Evolutionary conservation across 2,797 vertebrate species (phyloP).

Genomic region (Lacerta agilis): DNA sequence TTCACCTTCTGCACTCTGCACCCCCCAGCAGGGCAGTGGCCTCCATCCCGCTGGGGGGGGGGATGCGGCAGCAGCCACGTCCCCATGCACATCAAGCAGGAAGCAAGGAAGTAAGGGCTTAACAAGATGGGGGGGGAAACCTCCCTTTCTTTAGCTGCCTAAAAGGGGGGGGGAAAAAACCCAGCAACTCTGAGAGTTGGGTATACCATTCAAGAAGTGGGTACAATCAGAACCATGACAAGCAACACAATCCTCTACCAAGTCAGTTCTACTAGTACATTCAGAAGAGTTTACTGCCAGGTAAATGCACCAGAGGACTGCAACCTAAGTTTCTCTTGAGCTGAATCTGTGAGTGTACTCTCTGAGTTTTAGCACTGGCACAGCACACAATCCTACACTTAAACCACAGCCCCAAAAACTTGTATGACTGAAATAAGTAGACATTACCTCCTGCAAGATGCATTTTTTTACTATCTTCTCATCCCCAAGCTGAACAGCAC

Average conservation of each 20-base stretch:
- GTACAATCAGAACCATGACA: not conserved
- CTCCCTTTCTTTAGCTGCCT: not conserved
- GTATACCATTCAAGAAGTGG: not conserved
- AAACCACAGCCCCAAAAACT: not conserved
- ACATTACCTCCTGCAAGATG: not conserved
- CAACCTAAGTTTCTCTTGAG: not conserved
- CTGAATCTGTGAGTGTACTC: not conserved
- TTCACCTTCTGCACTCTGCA: no score
- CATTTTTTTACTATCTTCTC: not conserved
- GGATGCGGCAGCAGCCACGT: no score
- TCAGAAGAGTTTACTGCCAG: not conserved
- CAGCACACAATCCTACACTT: not conserved
- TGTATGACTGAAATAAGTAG: not conserved
- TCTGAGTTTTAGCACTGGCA: not conserved
- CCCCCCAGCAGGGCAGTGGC: no score
- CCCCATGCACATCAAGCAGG: not conserved
- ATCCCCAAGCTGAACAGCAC: not conserved
- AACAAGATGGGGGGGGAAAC: not conserved
- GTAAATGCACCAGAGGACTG: not conserved
- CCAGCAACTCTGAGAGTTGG: not conserved
- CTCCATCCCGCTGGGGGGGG: no score
- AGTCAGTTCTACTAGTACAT: not conserved
- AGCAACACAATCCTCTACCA: not conserved
- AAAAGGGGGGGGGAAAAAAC: not conserved
- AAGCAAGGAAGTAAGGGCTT: not conserved